Evolutionary conservation across 2,888 invertebrate species (phyloP), one percentile per base, ranked within the genome.

Genomic region (Kryphioiulus occultus): DNA sequence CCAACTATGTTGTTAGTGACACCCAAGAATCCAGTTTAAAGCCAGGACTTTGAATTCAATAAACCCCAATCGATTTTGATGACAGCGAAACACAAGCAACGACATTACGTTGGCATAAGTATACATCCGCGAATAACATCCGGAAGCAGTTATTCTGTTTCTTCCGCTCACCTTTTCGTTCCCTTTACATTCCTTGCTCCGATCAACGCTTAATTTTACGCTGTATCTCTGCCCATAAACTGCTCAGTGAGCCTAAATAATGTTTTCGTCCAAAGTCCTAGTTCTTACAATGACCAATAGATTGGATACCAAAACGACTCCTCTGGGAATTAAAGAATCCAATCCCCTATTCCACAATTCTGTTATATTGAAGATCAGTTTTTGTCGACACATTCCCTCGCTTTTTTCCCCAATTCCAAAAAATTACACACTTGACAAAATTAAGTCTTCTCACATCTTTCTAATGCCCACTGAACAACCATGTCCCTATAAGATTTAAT

Each of bases 11-110:
- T 68, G 68, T 68, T 68, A 68, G 68, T 26, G 68, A 68, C 68
- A 26, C 68, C 26, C 9, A 68, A 15, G 68, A 68, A 68, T 68
- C 26, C 68, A 68, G 68, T 68, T 68, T 68, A 26, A 68, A 68
- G 68, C 26, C 5, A n/a, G 68, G 68, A 68, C 68, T 68, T 68
- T 26, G 68, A 68, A 68, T 68, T 68, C 68, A 68, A 68, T 68
- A 68, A 68, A 68, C 68, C 68, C 26, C 68, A 68, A 68, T 68
- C 68, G 68, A 68, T 68, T 68, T 68, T 26, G 26, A 68, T 68
- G 26, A 26, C 26, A 26, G 22, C 68, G 68, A 68, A 68, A 68
- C 68, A 68, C 68, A 26, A 68, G 68, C 68, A 68, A 68, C 10
- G 68, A 10, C 68, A 68, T 68, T 68, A 26, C 26, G 68, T 68